A percentile compares a stretch with the other conserved stretches of the same genome.
Evolutionary conservation across 30 jellyfish, hydroid and myxozoan species (phyloP).

Genomic region (Mastigias papua): DNA sequence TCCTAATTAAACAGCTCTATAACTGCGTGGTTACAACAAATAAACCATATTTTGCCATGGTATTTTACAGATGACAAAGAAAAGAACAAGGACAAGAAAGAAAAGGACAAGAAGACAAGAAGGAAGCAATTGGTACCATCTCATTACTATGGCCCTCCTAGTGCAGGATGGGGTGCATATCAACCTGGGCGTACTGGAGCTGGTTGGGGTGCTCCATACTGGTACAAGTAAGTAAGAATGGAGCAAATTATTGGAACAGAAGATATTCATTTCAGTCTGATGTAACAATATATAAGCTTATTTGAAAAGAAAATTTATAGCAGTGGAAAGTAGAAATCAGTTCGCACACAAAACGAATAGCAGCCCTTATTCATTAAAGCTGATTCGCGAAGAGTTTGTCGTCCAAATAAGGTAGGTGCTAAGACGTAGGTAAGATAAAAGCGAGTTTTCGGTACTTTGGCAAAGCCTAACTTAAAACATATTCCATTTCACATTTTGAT

Average conservation of each 20-base stretch:
- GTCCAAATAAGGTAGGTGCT: background rate
- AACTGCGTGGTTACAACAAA: background rate
- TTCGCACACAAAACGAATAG: background rate
- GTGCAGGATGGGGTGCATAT: slow-evolving; percentile 99
- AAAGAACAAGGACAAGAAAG: slow-evolving; percentile 56
- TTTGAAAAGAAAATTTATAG: background rate
- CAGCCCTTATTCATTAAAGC: slow-evolving; percentile 67
- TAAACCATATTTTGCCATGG: background rate
- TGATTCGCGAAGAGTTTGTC: background rate
- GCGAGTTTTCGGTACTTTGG: too few relatives aligned
- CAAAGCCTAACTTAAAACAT: background rate
- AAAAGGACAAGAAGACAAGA: slow-evolving; percentile 47
- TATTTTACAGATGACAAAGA: slow-evolving; percentile 50
- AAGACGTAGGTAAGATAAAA: too few relatives aligned
- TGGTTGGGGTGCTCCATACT: slow-evolving; percentile 99
- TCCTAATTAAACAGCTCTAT: too few relatives aligned
- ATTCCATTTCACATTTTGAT: background rate
- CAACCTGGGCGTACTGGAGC: slow-evolving; percentile 99
- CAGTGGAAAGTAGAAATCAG: background rate
- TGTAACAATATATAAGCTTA: background rate
- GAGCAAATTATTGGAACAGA: slow-evolving; percentile 6
- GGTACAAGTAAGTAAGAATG: slow-evolving; percentile 94
- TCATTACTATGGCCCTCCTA: slow-evolving; percentile 98
- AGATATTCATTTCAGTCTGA: background rate
- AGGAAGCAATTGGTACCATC: slow-evolving; percentile 78